Conservation (phyloP, 2,888 invertebrate genomes). For the Melieria picta region DNA sequence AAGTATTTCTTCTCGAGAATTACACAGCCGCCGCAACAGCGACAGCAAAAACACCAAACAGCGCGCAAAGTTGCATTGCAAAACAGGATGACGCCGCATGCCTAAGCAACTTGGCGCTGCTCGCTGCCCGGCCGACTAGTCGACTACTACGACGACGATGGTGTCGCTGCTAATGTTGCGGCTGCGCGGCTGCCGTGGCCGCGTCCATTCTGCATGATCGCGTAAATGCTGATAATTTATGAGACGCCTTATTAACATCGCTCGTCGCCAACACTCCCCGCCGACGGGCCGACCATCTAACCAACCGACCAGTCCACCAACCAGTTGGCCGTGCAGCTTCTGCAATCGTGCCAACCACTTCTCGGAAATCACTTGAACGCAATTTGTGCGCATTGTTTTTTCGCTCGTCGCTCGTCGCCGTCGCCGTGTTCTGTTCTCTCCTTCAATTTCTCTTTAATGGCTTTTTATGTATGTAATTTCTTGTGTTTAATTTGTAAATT, state of each 20-base stretch:
- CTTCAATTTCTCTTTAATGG: slow-evolving; percentile 6
- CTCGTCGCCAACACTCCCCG: slow-evolving; percentile 43
- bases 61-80: slow-evolving; percentile 31
- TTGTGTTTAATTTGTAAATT: slow-evolving; percentile 57
- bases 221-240: slow-evolving; percentile 57
- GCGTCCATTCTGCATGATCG: slow-evolving; percentile 33
- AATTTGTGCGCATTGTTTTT: not conserved
- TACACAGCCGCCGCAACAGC: slow-evolving; percentile 25
- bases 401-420: too few relatives aligned
- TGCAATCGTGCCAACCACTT: slow-evolving; percentile 13
- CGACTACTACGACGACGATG: slow-evolving; percentile 7
- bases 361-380: slow-evolving; percentile 33
- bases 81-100: slow-evolving; percentile 46
- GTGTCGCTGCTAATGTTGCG: not conserved
- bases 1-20: slow-evolving; percentile 32
- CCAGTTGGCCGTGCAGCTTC: slow-evolving; percentile 11
- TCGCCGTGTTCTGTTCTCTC: not conserved
- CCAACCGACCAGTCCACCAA: not conserved
- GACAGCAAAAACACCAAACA: slow-evolving; percentile 12
- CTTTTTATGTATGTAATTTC: slow-evolving; percentile 15
- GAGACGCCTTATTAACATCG: slow-evolving; percentile 61
- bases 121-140: not conserved
- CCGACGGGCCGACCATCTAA: not conserved
- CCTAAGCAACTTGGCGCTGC: slow-evolving; percentile 31
- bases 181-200: slow-evolving; percentile 18